Evolutionary conservation across 2,797 vertebrate genomes (phyloP).

Genomic region (Prionace glauca): DNA sequence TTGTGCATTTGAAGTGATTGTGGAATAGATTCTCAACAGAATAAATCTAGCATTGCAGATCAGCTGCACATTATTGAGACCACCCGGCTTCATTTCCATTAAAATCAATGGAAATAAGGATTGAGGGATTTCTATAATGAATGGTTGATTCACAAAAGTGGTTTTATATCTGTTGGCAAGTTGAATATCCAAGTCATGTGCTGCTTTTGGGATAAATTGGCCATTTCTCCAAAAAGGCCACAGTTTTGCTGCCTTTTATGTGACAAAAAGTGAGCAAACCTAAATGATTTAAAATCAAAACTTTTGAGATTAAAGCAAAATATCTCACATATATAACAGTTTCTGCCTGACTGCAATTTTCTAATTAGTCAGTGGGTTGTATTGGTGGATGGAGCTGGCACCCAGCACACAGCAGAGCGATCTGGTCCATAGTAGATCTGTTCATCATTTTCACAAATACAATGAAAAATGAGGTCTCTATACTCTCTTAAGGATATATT

Average conservation of each 20-base stretch:
- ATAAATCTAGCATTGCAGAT: not conserved
- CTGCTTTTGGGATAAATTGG: not conserved
- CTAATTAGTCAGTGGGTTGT: not conserved
- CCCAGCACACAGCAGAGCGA: not conserved
- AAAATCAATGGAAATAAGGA: not conserved
- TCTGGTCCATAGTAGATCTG: not conserved
- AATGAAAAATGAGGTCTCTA: not conserved
- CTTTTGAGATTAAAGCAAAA: not conserved
- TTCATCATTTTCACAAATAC: not conserved
- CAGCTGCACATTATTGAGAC: not conserved
- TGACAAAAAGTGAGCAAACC: not conserved
- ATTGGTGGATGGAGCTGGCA: not conserved
- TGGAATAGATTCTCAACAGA: not conserved
- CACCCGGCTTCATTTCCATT: not conserved
- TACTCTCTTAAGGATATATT: not conserved
- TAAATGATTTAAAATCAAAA: not conserved
- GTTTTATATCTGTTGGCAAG: not conserved
- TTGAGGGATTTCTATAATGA: not conserved
- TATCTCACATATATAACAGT: not conserved
- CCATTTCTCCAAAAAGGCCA: not conserved
- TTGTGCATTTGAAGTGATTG: not conserved
- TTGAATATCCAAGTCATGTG: not conserved
- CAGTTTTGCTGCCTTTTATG: not conserved
- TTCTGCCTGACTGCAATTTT: not conserved
- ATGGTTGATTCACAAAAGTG: not conserved